A percentile compares a stretch with the other conserved stretches of the same genome.
Conservation (phyloP, 2,113 vertebrate genomes). For the Takifugu bimaculatus region DNA sequence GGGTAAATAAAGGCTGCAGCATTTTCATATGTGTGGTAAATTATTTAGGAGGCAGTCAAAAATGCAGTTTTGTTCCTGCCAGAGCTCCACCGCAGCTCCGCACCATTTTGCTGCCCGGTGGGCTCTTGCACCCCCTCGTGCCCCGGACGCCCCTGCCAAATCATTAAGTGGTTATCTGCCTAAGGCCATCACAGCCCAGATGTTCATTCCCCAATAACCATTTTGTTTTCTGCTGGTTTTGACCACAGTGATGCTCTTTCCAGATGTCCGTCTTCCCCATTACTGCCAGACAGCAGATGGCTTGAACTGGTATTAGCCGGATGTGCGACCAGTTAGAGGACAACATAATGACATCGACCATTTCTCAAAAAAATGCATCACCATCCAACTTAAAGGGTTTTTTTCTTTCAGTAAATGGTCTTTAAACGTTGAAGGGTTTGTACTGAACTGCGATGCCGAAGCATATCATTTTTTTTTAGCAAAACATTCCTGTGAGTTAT, state of each 20-base stretch:
- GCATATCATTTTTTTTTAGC: too few relatives aligned
- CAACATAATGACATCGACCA: slow-evolving; percentile 34
- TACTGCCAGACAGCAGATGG: slow-evolving; percentile 56
- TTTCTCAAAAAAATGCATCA: slow-evolving; percentile 18
- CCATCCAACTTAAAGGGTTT: slow-evolving; percentile 8
- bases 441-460: too few relatives aligned
- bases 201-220: slow-evolving; percentile 51
- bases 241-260: slow-evolving; percentile 38
- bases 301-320: slow-evolving; percentile 56
- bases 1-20: slow-evolving; percentile 36
- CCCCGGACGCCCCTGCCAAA: slow-evolving; percentile 34
- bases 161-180: slow-evolving; percentile 47
- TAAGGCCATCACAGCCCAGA: slow-evolving; percentile 44
- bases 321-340: slow-evolving; percentile 41
- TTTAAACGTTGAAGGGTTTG: background rate
- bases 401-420: background rate
- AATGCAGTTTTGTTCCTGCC: slow-evolving; percentile 16
- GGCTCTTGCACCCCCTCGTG: slow-evolving; percentile 22
- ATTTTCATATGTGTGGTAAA: slow-evolving; percentile 41
- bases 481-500: background rate
- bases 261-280: slow-evolving; percentile 66
- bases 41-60: slow-evolving; percentile 31
- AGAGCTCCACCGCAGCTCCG: slow-evolving; percentile 5
- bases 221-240: slow-evolving; percentile 42
- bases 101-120: slow-evolving; percentile 21